These are phyloP conservation scores for Turdus rufiventris DNA, from an alignment of 2,113 vertebrate species.

Conservation along the genomic window DNA sequence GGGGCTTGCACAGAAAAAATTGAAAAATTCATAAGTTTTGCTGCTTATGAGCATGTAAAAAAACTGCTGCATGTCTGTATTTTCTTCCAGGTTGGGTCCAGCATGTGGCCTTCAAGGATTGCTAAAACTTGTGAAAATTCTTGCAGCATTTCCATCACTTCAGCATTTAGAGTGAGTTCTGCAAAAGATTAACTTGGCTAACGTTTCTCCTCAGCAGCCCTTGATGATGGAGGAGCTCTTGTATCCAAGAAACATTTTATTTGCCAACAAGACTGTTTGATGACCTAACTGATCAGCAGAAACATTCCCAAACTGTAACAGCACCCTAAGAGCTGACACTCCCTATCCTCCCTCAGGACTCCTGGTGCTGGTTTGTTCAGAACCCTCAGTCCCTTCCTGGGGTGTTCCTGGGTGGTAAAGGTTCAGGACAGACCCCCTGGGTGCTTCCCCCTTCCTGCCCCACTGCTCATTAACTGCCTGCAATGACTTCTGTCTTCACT, in stretches of 20 bases:
- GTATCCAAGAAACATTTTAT: neutral
- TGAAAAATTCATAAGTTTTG: neutral
- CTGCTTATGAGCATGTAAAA: neutral
- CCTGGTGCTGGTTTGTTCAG: neutral
- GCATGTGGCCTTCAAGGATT: slow-evolving; percentile 74
- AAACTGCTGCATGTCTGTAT: neutral
- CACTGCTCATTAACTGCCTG: neutral
- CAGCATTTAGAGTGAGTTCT: slow-evolving; percentile 83
- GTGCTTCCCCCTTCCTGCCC: neutral
- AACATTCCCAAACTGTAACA: neutral
- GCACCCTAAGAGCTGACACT: neutral
- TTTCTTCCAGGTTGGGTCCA: slow-evolving; percentile 76
- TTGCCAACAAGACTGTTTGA: neutral
- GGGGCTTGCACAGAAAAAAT: neutral
- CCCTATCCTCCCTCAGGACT: neutral
- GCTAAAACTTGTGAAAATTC: slow-evolving; percentile 74
- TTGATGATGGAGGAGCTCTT: neutral
- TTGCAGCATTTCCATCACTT: slow-evolving; percentile 81
- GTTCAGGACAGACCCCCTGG: neutral
- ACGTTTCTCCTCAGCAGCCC: neutral
- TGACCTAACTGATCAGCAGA: neutral
- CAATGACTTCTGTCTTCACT: neutral
- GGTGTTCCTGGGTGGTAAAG: neutral
- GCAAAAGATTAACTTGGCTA: neutral
- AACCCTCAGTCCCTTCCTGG: neutral